Percentiles rank a stretch among this genome's conserved stretches.
Evolutionary conservation across 2,113 vertebrate genomes (phyloP).

Genomic region (Nerophis lumbriciformis): DNA sequence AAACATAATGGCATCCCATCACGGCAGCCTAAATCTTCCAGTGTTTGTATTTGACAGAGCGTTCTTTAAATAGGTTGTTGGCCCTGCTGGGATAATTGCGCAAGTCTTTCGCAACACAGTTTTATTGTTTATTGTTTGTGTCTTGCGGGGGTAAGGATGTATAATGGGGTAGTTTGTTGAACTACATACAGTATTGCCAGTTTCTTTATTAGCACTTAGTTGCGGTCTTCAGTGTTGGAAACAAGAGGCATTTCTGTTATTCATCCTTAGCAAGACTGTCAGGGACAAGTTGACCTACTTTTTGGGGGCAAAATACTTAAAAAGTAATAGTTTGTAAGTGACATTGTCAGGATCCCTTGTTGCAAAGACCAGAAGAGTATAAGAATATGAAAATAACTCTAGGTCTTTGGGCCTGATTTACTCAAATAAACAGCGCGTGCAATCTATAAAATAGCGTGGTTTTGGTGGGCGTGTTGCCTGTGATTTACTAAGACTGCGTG

Average conservation of each 20-base stretch:
- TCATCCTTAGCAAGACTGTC: too few relatives aligned
- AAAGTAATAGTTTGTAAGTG: too few relatives aligned
- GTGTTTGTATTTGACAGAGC: conserved; percentile 34
- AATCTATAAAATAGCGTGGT: too few relatives aligned
- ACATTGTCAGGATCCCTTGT: neutral
- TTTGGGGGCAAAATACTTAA: too few relatives aligned
- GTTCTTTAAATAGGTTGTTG: conserved; percentile 31
- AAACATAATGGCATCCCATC: conserved; percentile 51
- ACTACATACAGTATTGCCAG: conserved; percentile 24
- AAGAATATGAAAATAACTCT: neutral
- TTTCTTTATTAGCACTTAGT: conserved; percentile 31
- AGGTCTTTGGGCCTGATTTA: neutral
- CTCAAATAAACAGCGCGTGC: too few relatives aligned
- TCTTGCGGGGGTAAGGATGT: neutral
- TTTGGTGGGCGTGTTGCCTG: too few relatives aligned
- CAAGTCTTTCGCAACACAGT: conserved; percentile 24
- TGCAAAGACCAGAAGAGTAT: neutral
- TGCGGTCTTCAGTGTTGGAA: neutral
- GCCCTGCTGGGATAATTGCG: conserved; percentile 51
- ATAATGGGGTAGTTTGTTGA: conserved; percentile 31
- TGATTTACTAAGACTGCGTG: too few relatives aligned
- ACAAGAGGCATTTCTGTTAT: too few relatives aligned
- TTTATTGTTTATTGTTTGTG: conserved; percentile 45
- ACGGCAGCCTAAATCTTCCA: conserved; percentile 33
- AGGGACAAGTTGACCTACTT: too few relatives aligned